Base-by-base conservation (phyloP, 1,140 invertebrate species). In the Reticulitermes speratus region DNA sequence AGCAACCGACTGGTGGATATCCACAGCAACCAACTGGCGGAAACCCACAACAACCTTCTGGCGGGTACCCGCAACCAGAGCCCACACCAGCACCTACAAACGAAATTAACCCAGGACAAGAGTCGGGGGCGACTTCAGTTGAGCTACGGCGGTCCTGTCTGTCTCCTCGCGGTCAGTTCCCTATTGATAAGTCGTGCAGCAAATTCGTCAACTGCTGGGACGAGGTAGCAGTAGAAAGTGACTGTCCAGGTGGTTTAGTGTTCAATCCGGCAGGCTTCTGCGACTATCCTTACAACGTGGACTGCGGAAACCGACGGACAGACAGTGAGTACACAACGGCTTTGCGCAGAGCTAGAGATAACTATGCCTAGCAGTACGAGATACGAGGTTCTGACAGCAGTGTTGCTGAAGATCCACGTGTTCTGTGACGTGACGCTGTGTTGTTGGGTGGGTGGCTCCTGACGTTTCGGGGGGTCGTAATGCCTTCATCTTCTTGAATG, bases 171-270 rank as follows among this genome's bases (percentile, higher is more conserved):
- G 93, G 94, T 44, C 94, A 94, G 88, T 95, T 94, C 87, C 92
- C 94, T 0, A 94, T 93, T 44, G 90, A 91, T 1, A 93, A 91
- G 19, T 91, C 91, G 19, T 95, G 95, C 88, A 92, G 92, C 44
- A 93, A 92, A 88, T 96, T 94, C 89, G 87, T 95, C 0, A 95
- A 95, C 88, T 96, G 95, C 87, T 96, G 95, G 95, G 94, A 95
- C 88, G 94, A 94, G 2, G 91, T 92, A 75, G 94, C 93, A 0
- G 90, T 94, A 12, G 94, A 95, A 87, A 93, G 95, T 88, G 91
- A 92, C 21, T 96, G 95, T 88, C 94, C 94, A 0, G 89, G 89
- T 23, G 93, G 93, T 19, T 88, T 95, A 0, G 89, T 94, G 0
- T 96, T 95, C 89, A 94, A 93, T 25, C 91, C 91, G 30, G 88